These are phyloP conservation scores for Vulpes ferrilata DNA, from an alignment of 2,113 vertebrate genomes.

Conservation along the genomic window DNA sequence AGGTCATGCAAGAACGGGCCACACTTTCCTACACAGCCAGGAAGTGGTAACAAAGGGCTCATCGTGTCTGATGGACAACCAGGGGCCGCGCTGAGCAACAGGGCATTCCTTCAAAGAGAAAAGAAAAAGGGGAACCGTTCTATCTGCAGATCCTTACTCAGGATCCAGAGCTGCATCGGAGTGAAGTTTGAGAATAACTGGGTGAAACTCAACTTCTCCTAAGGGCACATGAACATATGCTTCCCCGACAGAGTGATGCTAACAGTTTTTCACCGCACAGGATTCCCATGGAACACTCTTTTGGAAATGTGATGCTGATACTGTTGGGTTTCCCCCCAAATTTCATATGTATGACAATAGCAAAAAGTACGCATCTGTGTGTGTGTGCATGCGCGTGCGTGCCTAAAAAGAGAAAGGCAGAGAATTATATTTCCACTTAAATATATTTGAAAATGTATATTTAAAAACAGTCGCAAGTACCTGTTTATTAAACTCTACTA, in stretches of 20 bases:
- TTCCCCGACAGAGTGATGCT: background rate
- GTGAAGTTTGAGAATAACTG: background rate
- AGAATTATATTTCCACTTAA: background rate
- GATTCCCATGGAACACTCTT: background rate
- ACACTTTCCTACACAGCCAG: background rate
- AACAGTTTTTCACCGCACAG: background rate
- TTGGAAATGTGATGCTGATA: background rate
- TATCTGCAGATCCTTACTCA: background rate
- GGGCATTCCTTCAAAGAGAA: background rate
- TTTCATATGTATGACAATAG: background rate
- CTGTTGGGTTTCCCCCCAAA: background rate
- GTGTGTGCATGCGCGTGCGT: rapidly evolving
- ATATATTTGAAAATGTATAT: slow-evolving; percentile 4
- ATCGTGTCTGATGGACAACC: background rate
- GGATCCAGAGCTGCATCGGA: background rate
- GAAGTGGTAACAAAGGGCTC: background rate
- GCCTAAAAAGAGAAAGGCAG: background rate
- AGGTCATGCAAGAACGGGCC: background rate
- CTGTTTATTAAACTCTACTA: slow-evolving; percentile 11
- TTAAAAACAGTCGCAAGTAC: background rate
- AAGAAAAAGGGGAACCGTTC: background rate
- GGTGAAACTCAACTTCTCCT: background rate
- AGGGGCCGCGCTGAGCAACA: background rate
- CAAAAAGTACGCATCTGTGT: background rate
- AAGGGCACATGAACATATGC: background rate